phyloP scores from a whole-genome alignment of 2,113 vertebrate species.

The Gambusia holbrooki region DNA sequence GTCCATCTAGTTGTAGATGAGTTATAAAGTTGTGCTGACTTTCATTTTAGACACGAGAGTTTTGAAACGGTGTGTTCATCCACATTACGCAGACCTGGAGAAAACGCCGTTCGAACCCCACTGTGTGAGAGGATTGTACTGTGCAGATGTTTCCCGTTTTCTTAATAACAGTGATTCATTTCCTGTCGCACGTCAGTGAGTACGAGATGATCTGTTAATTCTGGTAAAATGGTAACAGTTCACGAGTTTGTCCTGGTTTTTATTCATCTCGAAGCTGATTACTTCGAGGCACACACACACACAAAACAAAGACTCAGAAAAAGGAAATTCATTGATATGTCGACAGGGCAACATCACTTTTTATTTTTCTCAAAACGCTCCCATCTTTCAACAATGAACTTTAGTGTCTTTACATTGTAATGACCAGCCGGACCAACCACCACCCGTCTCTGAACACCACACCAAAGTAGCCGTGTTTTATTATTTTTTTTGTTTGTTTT shows the following conservation, averaged over 20 bases:
- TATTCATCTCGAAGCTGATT: not conserved
- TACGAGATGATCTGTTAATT: conserved; percentile 28
- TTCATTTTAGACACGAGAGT: not conserved
- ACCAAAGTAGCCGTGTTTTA: conserved; percentile 41
- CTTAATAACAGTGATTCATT: conserved; percentile 9
- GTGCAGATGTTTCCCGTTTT: not conserved
- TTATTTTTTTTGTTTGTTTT: conserved; percentile 14
- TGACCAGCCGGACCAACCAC: conserved; percentile 61
- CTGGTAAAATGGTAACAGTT: conserved; percentile 15
- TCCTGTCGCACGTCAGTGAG: conserved; percentile 2
- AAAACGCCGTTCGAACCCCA: not conserved
- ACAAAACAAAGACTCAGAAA: not conserved
- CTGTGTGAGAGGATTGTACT: not conserved
- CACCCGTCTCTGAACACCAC: conserved; percentile 57
- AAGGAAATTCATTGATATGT: conserved; percentile 49
- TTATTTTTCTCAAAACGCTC: conserved; percentile 72
- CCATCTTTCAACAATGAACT: conserved; percentile 73
- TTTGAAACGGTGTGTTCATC: too few species aligned
- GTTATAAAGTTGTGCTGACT: not conserved
- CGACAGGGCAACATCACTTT: conserved; percentile 73
- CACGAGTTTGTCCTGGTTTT: not conserved
- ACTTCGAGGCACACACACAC: not conserved
- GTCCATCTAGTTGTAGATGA: not conserved
- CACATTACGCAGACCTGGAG: not conserved
- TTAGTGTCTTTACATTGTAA: conserved; percentile 78